Evolutionary conservation across 1,140 invertebrate species (phyloP), one percentile per base, ranked within the genome.

Genomic region (Heliconius eleuchia): DNA sequence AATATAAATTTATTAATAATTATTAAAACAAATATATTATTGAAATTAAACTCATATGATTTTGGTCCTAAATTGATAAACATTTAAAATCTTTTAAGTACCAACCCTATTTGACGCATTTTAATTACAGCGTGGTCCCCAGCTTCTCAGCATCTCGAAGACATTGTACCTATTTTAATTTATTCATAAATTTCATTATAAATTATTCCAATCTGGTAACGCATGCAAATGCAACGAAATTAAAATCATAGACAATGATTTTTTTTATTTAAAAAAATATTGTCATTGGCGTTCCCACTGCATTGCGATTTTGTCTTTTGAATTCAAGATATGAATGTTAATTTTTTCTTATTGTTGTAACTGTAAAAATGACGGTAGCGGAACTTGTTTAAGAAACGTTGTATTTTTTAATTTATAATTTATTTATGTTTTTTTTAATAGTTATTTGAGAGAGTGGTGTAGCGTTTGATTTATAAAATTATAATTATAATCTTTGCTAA

Each of bases 121-220:
- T 93, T 93, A 93, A 93, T 93, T 93, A 92, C 85, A 88, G 70
- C 84, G 83, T 87, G 86, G 85, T 89, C 88, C 91, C 90, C 84
- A 83, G 37, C 60, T 39, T 37, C 71, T 72, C 71, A 85, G 83
- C 83, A 83, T 78, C 85, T 88, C 83, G 75, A 92, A 92, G 91
- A 93, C 86, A 90, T 92, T 92, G 89, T 91, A 80, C 86, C 81
- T 50, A 74, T 73, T 82, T 80, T 92, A 92, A 93, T 92, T 89
- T 89, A 92, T 93, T 91, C 90, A 90, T 88, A 85, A 83, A 87
- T 87, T 88, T 89, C 86, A 88, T 91, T 89, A 92, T 83, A 91
- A 91, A 89, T 87, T 84, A 88, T 88, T 85, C 84, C 81, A 80
- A 87, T 85, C 84, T 77, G 85, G 84, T 82, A 84, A 80, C 85